Conservation (phyloP, 2,888 invertebrate genomes). For the Trichopria drosophilae region DNA sequence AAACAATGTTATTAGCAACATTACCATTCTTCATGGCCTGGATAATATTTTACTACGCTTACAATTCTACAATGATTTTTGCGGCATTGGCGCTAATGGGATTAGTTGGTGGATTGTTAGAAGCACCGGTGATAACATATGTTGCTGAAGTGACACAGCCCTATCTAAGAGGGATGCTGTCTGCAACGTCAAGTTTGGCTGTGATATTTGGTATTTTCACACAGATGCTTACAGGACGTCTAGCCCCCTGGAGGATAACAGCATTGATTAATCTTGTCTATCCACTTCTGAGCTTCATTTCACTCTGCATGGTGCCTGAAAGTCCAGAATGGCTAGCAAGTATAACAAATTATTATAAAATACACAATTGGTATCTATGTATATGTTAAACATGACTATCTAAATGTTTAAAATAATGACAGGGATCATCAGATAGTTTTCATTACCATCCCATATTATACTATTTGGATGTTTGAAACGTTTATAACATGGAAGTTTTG, state of each 20-base stretch:
- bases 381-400: not conserved
- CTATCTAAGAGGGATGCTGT: constrained; percentile 72
- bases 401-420: no score
- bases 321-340: constrained; percentile 80
- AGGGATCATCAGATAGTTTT: no score
- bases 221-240: constrained; percentile 74
- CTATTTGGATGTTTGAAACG: no score
- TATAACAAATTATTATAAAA: constrained; percentile 36
- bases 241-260: constrained; percentile 72
- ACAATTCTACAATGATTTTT: constrained; percentile 67
- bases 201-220: constrained; percentile 76
- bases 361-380: not conserved
- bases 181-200: constrained; percentile 75
- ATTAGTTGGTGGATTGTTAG: constrained; percentile 75
- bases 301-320: constrained; percentile 76
- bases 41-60: constrained; percentile 72
- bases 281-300: constrained; percentile 67
- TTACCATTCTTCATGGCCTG: constrained; percentile 74
- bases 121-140: constrained; percentile 82
- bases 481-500: no score
- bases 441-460: no score
- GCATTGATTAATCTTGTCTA: constrained; percentile 70
- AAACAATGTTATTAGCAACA: constrained; percentile 65
- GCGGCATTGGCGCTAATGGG: constrained; percentile 73
- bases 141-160: constrained; percentile 84